phyloP scores from a whole-genome alignment of 2,888 invertebrate genomes.

The Pandemis corylana region DNA sequence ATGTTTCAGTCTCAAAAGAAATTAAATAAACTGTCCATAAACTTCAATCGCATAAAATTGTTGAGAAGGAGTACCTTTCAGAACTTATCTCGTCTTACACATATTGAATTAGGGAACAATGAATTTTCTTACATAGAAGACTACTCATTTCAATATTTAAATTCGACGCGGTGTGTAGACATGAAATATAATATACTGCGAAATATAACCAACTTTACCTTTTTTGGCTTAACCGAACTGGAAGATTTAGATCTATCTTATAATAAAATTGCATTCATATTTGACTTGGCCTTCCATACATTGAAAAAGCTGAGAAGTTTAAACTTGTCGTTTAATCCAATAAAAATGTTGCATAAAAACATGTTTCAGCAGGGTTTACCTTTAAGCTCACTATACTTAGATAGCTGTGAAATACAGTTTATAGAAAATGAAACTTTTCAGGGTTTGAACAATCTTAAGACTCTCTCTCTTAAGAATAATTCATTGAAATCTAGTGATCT shows the following conservation, averaged over 20 bases:
- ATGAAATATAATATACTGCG: constrained; percentile 90
- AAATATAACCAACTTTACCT: constrained; percentile 89
- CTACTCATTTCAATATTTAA: constrained; percentile 91
- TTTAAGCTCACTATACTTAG: constrained; percentile 89
- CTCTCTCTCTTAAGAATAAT: constrained; percentile 91
- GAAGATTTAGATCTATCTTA: constrained; percentile 92
- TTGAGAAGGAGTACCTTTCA: constrained; percentile 90
- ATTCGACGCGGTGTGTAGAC: constrained; percentile 90
- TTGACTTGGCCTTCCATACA: constrained; percentile 90
- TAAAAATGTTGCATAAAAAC: constrained; percentile 89
- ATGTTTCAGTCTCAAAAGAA: constrained; percentile 91
- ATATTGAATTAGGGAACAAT: constrained; percentile 92
- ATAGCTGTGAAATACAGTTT: constrained; percentile 89
- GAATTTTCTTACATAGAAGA: constrained; percentile 92
- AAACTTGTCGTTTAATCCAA: constrained; percentile 91
- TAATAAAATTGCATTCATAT: constrained; percentile 89
- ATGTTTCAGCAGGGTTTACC: constrained; percentile 92
- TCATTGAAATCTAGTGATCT: constrained; percentile 88
- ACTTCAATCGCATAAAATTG: constrained; percentile 90
- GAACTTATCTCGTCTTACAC: constrained; percentile 89
- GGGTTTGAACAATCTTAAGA: constrained; percentile 90
- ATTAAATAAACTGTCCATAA: constrained; percentile 92
- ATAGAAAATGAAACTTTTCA: constrained; percentile 91
- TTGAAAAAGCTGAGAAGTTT: constrained; percentile 91
- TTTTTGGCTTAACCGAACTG: constrained; percentile 89